Conservation (phyloP, 2,888 invertebrate genomes). For the Protodeltote pygarga region DNA sequence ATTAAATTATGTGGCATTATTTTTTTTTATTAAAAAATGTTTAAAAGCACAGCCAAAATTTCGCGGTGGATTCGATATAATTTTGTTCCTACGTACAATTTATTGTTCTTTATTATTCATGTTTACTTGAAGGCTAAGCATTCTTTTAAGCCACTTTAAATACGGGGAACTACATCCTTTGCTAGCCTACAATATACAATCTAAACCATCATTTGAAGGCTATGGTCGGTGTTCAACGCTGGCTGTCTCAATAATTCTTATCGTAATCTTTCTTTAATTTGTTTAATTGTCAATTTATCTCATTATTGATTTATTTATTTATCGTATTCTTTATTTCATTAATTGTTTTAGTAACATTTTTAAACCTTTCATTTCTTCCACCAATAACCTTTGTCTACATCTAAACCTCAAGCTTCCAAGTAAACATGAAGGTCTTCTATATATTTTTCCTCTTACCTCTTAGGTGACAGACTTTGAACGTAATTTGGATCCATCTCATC, state of each 20-base stretch:
- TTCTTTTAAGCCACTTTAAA: constrained; percentile 34
- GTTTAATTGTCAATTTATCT: constrained; percentile 1
- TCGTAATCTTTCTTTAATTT: neutral
- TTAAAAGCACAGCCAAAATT: constrained; percentile 83
- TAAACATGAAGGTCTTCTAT: constrained; percentile 37
- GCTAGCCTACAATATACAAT: constrained; percentile 25
- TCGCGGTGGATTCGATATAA: constrained; percentile 77
- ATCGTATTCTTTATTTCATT: neutral
- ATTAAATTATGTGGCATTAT: constrained; percentile 60
- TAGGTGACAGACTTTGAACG: constrained; percentile 82
- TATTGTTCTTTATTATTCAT: constrained; percentile 19
- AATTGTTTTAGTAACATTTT: neutral
- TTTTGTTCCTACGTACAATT: constrained; percentile 60
- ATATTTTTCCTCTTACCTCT: constrained; percentile 71
- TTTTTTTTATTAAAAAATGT: constrained; percentile 58
- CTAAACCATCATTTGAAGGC: constrained; percentile 10
- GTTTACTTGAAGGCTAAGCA: constrained; percentile 50
- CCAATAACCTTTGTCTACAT: constrained; percentile 24
- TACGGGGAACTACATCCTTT: constrained; percentile 29
- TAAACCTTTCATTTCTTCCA: constrained; percentile 3
- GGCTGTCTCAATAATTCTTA: neutral
- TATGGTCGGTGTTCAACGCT: constrained; percentile 13
- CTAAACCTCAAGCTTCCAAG: constrained; percentile 43
- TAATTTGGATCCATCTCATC: constrained; percentile 94
- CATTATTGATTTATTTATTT: neutral